phyloP scores from a whole-genome alignment of 92 coral and sea anemone species.

The Micromussa lordhowensis region DNA sequence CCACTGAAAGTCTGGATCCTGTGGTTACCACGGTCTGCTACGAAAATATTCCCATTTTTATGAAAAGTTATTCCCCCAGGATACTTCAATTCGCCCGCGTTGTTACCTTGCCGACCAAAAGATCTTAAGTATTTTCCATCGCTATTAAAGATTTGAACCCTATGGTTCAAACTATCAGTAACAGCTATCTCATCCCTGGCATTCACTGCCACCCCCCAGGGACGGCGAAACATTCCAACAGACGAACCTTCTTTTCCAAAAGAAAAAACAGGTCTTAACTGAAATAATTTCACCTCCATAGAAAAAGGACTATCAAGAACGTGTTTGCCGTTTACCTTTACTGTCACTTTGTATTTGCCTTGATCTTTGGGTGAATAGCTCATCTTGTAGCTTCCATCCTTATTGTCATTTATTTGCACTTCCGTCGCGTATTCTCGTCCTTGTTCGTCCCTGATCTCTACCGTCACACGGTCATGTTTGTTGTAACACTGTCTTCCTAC shows the following conservation, averaged over 20 bases:
- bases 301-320: slow-evolving; percentile 18
- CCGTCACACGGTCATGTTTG: not conserved
- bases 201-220: slow-evolving; percentile 51
- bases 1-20: slow-evolving; percentile 25
- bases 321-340: slow-evolving; percentile 29
- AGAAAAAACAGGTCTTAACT: slow-evolving; percentile 11
- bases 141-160: slow-evolving; percentile 35
- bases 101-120: slow-evolving; percentile 23
- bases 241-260: slow-evolving; percentile 33
- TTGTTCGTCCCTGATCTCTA: not conserved
- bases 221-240: not conserved
- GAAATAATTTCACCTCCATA: slow-evolving; percentile 13
- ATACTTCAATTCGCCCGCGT: slow-evolving; percentile 18
- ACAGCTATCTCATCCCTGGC: slow-evolving; percentile 10
- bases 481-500: not conserved
- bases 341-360: slow-evolving; percentile 5
- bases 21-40: slow-evolving; percentile 11
- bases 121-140: slow-evolving; percentile 9
- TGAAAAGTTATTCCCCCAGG: slow-evolving; percentile 20
- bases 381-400: slow-evolving; percentile 4
- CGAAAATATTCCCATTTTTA: slow-evolving; percentile 20
- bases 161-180: slow-evolving; percentile 32
- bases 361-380: slow-evolving; percentile 2
- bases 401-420: not conserved
- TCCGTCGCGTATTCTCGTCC: not conserved